Base-by-base conservation (phyloP, 2,888 invertebrate genomes). In the Ichneumoninae sp. region DNA sequence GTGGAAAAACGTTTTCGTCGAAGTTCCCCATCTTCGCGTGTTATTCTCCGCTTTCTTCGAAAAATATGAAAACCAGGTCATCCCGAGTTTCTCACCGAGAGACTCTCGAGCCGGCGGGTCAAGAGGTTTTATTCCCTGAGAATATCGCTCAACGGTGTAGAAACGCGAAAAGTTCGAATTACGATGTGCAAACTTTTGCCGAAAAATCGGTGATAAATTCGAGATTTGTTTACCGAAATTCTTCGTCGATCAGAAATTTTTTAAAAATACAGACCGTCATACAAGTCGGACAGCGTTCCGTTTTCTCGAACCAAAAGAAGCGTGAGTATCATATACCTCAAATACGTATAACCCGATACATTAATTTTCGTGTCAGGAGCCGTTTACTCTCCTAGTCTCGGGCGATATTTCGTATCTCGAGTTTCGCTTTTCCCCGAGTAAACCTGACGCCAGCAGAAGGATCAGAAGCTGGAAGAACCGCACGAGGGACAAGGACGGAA, bases 41-140 rank as follows among this genome's bases (percentile, higher is more conserved):
- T 80, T 80, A 80, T 80, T 66, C 57, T 26, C 47, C 30, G 26
- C 7, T 10, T 62, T 62, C 19, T 26, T 36, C 36, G 40, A 40
- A 80, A 76, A 83, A 83, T 77, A 77, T 52, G 69, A 77, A 50
- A 84, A 84, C 47, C 72, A 65, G 77, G 80, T 74, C 77, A 74
- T n/a, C 47, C 16, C 47, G 72, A 26, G 68, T 65, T 50, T 65
- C 40, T 62, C 19, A 62, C 65, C 75, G 52, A 70, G 30, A 70
- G 69, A 50, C 60, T 65, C 62, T 65, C 62, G 52, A 52, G 50
- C n/a, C 22, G 33, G 30, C 30, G 33, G 16, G 50, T 57, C 68
- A 57, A 50, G 57, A 3, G 22, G 50, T 44, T 66, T 82, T 26
- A 54, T 68, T 77, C 68, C 19, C 6, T 16, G 68, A 77, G 40